Evolutionary conservation across 2,888 invertebrate genomes (phyloP), one percentile per base, ranked within the genome.

Genomic region (Drepanosiphum platanoidis): DNA sequence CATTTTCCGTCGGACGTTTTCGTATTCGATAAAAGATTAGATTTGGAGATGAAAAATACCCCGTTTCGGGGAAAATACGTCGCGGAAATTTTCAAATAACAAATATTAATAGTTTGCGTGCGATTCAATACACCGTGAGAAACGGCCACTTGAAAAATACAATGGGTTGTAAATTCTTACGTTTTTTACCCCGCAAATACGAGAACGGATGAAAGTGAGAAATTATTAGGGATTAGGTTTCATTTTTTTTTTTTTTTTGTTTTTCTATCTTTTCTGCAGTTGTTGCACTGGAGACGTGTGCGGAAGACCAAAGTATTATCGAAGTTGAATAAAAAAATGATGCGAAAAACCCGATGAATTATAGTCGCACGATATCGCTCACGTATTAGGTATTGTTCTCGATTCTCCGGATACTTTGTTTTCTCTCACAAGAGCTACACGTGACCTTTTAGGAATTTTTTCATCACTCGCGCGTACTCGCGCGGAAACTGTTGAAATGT

Each of bases 341-440:
- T 61, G 61, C 1, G 46, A 46, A 42, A 77, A 66, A 66, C 1
- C 5, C 32, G 11, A 32, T 42, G 32, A 68, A n/a, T 66, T 66
- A 32, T 22, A n/a, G n/a, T 79, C 32, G 30, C 15, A 79, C 30
- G 46, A 66, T n/a, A 32, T 42, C 5, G 13, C 32, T 66, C 79
- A 66, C 66, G 66, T 70, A 68, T 80, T 27, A 18, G 18, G 32
- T n/a, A 52, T 80, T 80, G 52, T 80, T 80, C 39, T 18, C 15
- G 39, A 39, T 39, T 39, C 15, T n/a, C 71, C 27, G 61, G 61
- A 27, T n/a, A 27, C n/a, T 74, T 74, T 71, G 42, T 74, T 74
- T 52, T 32, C 46, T 39, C 42, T 42, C 61, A n/a, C 22, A 18
- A 52, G 11, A n/a, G n/a, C n/a, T 32, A 58, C 13, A 34, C 61